Conservation (phyloP, 2,888 invertebrate genomes). For the Tholera decimalis region DNA sequence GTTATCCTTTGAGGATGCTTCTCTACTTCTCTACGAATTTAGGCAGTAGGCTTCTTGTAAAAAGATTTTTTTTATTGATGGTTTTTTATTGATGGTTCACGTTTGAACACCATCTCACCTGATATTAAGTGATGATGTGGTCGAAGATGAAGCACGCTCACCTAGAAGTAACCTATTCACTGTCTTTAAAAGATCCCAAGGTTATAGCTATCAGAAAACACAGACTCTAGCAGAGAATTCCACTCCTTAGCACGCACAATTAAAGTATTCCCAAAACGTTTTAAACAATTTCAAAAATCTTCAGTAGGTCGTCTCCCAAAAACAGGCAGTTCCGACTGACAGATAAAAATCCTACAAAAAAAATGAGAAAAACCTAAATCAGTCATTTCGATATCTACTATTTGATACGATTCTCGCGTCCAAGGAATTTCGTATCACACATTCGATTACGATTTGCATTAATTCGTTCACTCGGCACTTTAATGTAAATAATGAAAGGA, state of each 20-base stretch:
- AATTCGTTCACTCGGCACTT: conserved; percentile 2
- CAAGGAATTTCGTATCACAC: not conserved
- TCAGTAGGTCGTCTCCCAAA: not conserved
- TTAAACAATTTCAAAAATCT: too few species aligned
- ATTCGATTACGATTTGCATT: conserved; percentile 34
- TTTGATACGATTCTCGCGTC: not conserved
- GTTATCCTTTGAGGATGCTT: not conserved
- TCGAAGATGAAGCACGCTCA: too few species aligned
- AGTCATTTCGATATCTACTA: not conserved
- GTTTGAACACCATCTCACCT: too few species aligned
- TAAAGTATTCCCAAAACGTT: too few species aligned
- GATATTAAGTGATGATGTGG: too few species aligned
- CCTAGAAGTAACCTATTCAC: too few species aligned
- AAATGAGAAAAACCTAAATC: not conserved
- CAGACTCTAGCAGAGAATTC: too few species aligned
- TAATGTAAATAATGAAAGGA: conserved; percentile 19
- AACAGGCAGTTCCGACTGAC: not conserved
- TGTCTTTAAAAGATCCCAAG: too few species aligned
- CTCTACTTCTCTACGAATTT: not conserved
- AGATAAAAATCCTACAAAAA: not conserved
- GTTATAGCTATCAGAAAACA: too few species aligned
- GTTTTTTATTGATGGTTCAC: too few species aligned
- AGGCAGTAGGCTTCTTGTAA: not conserved
- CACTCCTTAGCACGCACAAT: too few species aligned
- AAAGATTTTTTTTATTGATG: too few species aligned